phyloP scores from a whole-genome alignment of 2,888 invertebrate species.

The Thera britannica region DNA sequence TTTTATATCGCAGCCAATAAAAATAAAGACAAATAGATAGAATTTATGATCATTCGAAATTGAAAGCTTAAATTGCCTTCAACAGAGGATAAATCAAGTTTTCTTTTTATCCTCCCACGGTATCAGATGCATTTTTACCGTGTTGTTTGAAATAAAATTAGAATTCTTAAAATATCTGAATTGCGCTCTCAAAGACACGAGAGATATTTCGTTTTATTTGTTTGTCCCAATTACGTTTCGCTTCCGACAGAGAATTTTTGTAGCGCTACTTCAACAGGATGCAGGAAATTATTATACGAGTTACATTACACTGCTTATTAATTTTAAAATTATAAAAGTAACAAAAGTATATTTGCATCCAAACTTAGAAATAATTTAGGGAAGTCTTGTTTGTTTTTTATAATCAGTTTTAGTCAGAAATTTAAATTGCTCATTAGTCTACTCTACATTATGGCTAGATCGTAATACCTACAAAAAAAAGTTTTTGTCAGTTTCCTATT shows the following conservation, averaged over 20 bases:
- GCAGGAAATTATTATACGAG: not conserved
- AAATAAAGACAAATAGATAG: slow-evolving; percentile 31
- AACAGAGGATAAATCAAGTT: slow-evolving; percentile 50
- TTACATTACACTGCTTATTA: not conserved
- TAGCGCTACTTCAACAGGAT: not conserved
- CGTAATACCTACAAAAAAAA: too few relatives aligned
- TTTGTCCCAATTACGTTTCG: slow-evolving; percentile 41
- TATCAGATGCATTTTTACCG: slow-evolving; percentile 48
- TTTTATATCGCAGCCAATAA: slow-evolving; percentile 29
- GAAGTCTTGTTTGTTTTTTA: too few relatives aligned
- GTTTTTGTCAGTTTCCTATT: too few relatives aligned
- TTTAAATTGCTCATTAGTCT: too few relatives aligned
- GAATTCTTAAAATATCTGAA: slow-evolving; percentile 65
- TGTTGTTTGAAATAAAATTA: slow-evolving; percentile 65
- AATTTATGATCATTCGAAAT: slow-evolving; percentile 34
- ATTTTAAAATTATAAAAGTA: not conserved
- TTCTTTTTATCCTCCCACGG: slow-evolving; percentile 57
- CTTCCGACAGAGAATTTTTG: slow-evolving; percentile 28
- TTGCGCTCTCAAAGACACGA: slow-evolving; percentile 53
- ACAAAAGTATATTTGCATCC: too few relatives aligned
- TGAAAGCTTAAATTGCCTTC: slow-evolving; percentile 38
- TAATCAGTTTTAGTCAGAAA: too few relatives aligned
- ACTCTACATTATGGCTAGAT: too few relatives aligned
- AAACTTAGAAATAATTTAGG: too few relatives aligned
- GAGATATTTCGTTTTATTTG: slow-evolving; percentile 55